These are phyloP conservation scores for Pocillopora verrucosa DNA, from an alignment of 64 coral and sea anemone genomes.

Conservation along the genomic window DNA sequence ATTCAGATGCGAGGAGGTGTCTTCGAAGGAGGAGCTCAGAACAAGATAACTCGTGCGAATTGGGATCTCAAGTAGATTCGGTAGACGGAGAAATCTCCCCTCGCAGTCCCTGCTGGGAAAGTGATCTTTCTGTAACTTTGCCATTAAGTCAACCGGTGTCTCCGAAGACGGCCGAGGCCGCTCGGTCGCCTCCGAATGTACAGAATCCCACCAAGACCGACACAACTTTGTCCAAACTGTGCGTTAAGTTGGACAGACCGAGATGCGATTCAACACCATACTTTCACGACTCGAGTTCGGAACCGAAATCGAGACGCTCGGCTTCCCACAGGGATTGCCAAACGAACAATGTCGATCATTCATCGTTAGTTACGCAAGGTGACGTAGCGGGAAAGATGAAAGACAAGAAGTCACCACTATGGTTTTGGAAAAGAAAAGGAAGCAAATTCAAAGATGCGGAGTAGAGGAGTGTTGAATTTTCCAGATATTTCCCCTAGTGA, in stretches of 20 bases:
- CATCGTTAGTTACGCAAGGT: not conserved
- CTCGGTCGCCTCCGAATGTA: not conserved
- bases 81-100: not conserved
- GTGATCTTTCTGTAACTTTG: not conserved
- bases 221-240: not conserved
- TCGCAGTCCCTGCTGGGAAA: not conserved
- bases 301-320: not conserved
- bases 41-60: not conserved
- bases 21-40: slow-evolving; percentile 7
- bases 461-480: not conserved
- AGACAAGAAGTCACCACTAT: not conserved
- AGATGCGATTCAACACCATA: not conserved
- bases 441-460: slow-evolving; percentile 19
- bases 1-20: not conserved
- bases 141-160: not conserved
- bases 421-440: slow-evolving; percentile 11
- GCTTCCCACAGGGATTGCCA: not conserved
- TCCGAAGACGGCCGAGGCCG: not conserved
- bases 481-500: not conserved
- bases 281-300: not conserved
- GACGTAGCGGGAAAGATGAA: not conserved
- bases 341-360: not conserved
- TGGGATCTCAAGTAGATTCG: not conserved
- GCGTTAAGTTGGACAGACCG: not conserved
- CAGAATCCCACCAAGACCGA: not conserved